Conservation (phyloP, 1,140 invertebrate species). For the Drosophila kikkawai region DNA sequence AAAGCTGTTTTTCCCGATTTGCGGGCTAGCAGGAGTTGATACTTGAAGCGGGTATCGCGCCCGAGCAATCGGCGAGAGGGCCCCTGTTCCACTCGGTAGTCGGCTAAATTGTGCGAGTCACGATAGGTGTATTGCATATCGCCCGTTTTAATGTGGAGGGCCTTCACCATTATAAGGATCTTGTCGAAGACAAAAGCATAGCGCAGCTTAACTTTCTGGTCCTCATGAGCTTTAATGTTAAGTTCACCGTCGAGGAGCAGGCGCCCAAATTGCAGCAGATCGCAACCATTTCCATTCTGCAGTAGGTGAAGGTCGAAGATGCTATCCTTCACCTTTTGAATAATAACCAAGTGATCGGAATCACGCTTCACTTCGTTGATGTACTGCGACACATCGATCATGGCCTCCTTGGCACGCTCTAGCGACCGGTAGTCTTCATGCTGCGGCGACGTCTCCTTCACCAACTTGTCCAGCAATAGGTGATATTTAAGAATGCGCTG, state of each 20-base stretch:
- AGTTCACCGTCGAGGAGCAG: slow-evolving; percentile 97
- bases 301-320: slow-evolving; percentile 92
- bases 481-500: slow-evolving; percentile 99
- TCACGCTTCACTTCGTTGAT: slow-evolving; percentile 99
- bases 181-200: slow-evolving; percentile 99
- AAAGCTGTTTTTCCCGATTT: slow-evolving; percentile 93
- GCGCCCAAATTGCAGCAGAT: slow-evolving; percentile 95
- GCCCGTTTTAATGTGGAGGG: slow-evolving; percentile 89
- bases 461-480: slow-evolving; percentile 95
- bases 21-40: slow-evolving; percentile 93
- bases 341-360: slow-evolving; percentile 95
- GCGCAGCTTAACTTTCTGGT: slow-evolving; percentile 93
- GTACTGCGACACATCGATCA: slow-evolving; percentile 98
- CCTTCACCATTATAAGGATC: slow-evolving; percentile 97
- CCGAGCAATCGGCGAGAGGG: slow-evolving; percentile 88
- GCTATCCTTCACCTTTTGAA: slow-evolving; percentile 94
- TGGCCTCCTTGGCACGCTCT: slow-evolving; percentile 96
- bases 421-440: slow-evolving; percentile 94
- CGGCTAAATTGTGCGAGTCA: slow-evolving; percentile 92
- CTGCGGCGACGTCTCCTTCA: slow-evolving; percentile 94
- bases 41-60: slow-evolving; percentile 90
- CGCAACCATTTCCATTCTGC: slow-evolving; percentile 91
- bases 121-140: slow-evolving; percentile 97
- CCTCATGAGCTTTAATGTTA: slow-evolving; percentile 95
- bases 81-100: slow-evolving; percentile 94